Percentiles rank a stretch among this genome's conserved stretches.
Evolutionary conservation across 2,113 vertebrate species (phyloP).

Genomic region (chimpanzee (Pan troglodytes)): NHGRI_mPanTro3-v2.1_pri NC_072410.2:109922001-109922500

Average conservation of each 20-base stretch:
- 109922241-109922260: neutral
- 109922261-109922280: neutral
- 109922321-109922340: neutral
- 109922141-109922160: neutral
- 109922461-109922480: neutral
- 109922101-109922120: neutral
- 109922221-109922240: neutral
- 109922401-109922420: neutral
- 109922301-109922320: neutral
- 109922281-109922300: neutral
- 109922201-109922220: neutral
- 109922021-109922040: neutral
- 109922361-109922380: neutral
- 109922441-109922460: neutral
- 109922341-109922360: neutral
- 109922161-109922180: neutral
- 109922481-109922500: neutral
- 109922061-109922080: neutral
- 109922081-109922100: neutral
- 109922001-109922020: neutral
- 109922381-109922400: neutral
- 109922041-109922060: neutral
- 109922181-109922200: neutral
- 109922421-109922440: neutral
- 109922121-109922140: neutral